These are phyloP conservation scores for Chamaetylas fuelleborni DNA, from an alignment of 2,113 vertebrate species.

Conservation along the genomic window DNA sequence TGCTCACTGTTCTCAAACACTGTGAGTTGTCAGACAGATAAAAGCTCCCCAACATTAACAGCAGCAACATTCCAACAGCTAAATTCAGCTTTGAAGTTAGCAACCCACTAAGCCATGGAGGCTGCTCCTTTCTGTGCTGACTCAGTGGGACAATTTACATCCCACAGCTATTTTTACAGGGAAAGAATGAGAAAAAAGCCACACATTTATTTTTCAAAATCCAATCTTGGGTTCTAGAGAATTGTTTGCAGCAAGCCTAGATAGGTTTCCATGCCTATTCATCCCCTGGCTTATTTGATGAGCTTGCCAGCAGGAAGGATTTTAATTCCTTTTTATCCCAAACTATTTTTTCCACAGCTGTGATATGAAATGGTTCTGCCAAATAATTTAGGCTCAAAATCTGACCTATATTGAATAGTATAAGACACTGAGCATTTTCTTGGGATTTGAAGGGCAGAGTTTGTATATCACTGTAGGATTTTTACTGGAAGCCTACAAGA, in stretches of 20 bases:
- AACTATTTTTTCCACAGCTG: constrained; percentile 3
- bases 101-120: constrained; percentile 8
- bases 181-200: background rate
- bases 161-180: constrained; percentile 32
- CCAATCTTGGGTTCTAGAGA: background rate
- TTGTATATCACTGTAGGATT: background rate
- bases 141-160: constrained; percentile 17
- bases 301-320: constrained; percentile 18
- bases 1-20: background rate
- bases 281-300: background rate
- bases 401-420: background rate
- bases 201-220: background rate
- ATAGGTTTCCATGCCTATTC: background rate
- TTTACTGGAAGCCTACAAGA: background rate
- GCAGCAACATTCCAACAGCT: background rate
- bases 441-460: background rate
- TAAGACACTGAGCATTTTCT: background rate
- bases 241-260: background rate
- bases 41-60: background rate
- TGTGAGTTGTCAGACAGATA: background rate
- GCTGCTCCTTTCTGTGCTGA: constrained; percentile 17
- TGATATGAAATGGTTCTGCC: background rate
- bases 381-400: constrained; percentile 12
- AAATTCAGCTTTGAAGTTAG: constrained; percentile 45
- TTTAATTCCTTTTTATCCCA: constrained; percentile 39